Percentiles rank a stretch among this genome's conserved stretches.
These are phyloP conservation scores for Ivindomyrus marchei DNA, from an alignment of 2,113 vertebrate genomes.

Conservation along the genomic window DNA sequence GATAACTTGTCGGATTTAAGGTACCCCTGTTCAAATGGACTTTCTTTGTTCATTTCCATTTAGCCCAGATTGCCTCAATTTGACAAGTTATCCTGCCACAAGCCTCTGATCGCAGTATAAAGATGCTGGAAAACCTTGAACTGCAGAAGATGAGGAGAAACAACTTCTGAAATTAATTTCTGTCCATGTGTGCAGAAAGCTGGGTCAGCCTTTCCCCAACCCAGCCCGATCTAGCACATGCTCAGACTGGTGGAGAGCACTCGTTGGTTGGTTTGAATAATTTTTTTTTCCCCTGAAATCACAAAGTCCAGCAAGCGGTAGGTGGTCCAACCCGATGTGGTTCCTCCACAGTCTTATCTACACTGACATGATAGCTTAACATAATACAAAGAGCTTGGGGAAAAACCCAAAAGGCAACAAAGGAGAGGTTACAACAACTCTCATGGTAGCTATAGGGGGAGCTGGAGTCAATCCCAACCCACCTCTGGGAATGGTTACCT, in stretches of 20 bases:
- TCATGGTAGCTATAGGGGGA: background rate
- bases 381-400: background rate
- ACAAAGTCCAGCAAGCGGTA: background rate
- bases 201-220: background rate
- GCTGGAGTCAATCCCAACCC: background rate
- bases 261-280: background rate
- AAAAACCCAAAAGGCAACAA: background rate
- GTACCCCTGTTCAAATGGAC: background rate
- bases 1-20: background rate
- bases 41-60: no score
- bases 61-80: background rate
- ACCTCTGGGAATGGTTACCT: background rate
- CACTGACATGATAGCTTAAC: background rate
- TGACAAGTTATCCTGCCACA: background rate
- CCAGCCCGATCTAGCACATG: background rate
- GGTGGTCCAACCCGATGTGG: background rate
- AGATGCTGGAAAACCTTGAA: no score
- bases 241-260: no score
- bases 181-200: background rate
- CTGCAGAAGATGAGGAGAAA: no score
- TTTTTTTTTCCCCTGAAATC: background rate
- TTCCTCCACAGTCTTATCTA: background rate
- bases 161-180: background rate
- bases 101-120: no score
- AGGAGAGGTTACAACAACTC: background rate